A percentile compares a stretch with the other conserved stretches of the same genome.
Evolutionary conservation across 2,113 vertebrate species (phyloP).

Genomic region (Bombycilla garrulus): DNA sequence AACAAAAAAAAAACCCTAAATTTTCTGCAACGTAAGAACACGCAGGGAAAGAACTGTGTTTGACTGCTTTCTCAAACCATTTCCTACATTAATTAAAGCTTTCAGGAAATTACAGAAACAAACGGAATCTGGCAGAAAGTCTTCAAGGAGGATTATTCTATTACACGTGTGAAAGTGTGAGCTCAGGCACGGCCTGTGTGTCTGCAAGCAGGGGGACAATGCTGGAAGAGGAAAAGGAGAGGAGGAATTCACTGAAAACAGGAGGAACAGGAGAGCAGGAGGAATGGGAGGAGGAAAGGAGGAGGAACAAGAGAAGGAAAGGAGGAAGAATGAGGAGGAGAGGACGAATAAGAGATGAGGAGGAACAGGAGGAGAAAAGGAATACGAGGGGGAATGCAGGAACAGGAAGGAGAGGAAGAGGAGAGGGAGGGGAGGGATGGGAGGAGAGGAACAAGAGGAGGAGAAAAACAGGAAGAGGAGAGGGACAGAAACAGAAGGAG

Average conservation of each 20-base stretch:
- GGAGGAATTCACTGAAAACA: background rate
- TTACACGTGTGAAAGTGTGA: background rate
- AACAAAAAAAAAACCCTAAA: too few relatives aligned
- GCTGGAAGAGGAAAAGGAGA: background rate
- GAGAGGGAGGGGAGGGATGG: background rate
- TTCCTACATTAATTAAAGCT: background rate
- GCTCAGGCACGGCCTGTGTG: background rate
- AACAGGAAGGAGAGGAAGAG: background rate
- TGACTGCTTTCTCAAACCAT: background rate
- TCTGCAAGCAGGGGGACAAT: background rate
- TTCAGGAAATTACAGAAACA: background rate
- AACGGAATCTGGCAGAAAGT: background rate
- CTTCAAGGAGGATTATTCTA: background rate
- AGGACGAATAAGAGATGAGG: background rate
- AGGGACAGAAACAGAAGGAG: background rate
- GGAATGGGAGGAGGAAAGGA: background rate
- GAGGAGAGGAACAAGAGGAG: background rate
- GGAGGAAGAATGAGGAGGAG: background rate
- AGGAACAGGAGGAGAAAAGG: background rate
- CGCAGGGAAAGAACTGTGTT: rapidly evolving
- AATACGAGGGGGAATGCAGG: background rate
- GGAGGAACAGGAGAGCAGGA: background rate
- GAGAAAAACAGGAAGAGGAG: background rate
- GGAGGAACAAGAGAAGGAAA: background rate
- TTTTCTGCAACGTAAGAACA: background rate